Evolutionary conservation across 1,140 invertebrate genomes (phyloP).

Genomic region (Euwallacea similis): DNA sequence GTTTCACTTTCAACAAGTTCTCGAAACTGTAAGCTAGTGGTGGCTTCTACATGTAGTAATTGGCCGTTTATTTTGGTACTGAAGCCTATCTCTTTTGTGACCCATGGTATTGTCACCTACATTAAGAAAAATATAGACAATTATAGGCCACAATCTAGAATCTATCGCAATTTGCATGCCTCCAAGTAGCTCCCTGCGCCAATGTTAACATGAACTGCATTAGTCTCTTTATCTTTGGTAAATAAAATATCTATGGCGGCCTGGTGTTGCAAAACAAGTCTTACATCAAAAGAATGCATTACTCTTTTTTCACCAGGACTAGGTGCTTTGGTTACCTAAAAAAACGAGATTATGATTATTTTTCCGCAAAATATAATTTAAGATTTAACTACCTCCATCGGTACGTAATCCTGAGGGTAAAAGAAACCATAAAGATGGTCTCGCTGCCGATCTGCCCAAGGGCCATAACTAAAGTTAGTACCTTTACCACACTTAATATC

Average conservation of each 20-base stretch:
- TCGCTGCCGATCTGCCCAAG: constrained; percentile 96
- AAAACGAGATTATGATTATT: neutral
- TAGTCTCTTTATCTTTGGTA: constrained; percentile 95
- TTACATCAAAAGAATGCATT: constrained; percentile 90
- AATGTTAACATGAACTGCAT: constrained; percentile 93
- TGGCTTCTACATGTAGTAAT: constrained; percentile 89
- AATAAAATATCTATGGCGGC: constrained; percentile 95
- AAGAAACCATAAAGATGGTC: constrained; percentile 97
- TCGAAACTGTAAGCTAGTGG: constrained; percentile 90
- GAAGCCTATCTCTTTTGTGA: constrained; percentile 79
- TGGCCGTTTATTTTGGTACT: constrained; percentile 90
- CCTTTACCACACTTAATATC: constrained; percentile 96
- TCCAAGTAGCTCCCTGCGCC: constrained; percentile 93
- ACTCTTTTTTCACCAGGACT: constrained; percentile 84
- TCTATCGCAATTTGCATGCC: constrained; percentile 45
- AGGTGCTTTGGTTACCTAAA: constrained; percentile 65
- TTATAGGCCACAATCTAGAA: constrained; percentile 4
- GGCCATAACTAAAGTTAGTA: constrained; percentile 97
- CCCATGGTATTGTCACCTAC: constrained; percentile 94
- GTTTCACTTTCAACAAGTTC: constrained; percentile 93
- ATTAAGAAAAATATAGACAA: neutral
- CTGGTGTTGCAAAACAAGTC: constrained; percentile 86
- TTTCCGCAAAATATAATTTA: neutral
- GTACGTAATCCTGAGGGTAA: constrained; percentile 87
- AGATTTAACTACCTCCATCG: constrained; percentile 60